Base-by-base conservation (phyloP, 2,113 vertebrate species). In the Spheniscus mendiculus region DNA sequence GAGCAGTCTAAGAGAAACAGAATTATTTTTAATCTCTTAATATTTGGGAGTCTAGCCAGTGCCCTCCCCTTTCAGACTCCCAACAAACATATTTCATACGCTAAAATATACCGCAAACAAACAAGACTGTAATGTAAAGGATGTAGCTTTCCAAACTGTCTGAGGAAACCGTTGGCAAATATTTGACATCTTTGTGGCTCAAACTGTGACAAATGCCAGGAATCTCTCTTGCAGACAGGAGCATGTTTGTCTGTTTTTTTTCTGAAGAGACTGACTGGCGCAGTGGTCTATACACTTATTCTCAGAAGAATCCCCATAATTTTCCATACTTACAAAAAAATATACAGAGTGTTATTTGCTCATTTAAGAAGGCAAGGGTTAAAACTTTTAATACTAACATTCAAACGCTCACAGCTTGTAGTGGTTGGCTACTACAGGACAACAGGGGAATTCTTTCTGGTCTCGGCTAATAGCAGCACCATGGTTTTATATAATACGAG, bases 111-210 rank as follows among this genome's bases (percentile, higher is more conserved):
- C 91, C 89, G 4, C 90, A 96, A 97, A 97, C 89, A 97, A 90
- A 97, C 62, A 97, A 88, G 72, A 53, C 70, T 87, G 67, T 85
- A 83, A 97, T 42, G 65, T 92, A 95, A 97, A 97, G 86, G 87
- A 97, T 9, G 65, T 6, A 80, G 89, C 97, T 93, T 97, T 97
- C 91, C 94, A 98, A 97, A 94, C 86, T 77, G 23, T 83, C 86
- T 87, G 94, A 96, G 96, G 97, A 97, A 96, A 97, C 89, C 79
- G 80, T 34, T 93, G 88, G 95, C 96, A 94, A 97, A 73, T 95
- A 94, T 79, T 69, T 89, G 85, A 78, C 88, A 96, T 95, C 90
- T 95, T 82, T 97, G 83, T 93, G 93, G 86, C 87, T 96, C 69
- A 71, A 80, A 92, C 71, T 87, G 80, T 97, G 97, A 96, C 53